phyloP scores from a whole-genome alignment of 1,140 invertebrate genomes.

The Pseudomyrmex flavicornis region DNA sequence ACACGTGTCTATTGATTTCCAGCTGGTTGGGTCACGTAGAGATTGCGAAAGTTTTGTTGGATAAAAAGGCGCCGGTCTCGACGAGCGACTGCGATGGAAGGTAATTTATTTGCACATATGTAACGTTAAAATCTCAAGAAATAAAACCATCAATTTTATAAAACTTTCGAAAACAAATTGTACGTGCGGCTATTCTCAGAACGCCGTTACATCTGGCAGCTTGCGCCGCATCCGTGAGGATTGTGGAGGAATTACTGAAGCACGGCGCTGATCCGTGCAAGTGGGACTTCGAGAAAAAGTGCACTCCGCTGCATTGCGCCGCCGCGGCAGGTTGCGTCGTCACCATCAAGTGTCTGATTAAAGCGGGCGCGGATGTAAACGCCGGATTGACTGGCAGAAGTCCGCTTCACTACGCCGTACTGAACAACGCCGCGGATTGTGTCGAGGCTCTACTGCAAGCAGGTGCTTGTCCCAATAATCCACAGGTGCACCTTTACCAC shows the following conservation, averaged over 20 bases:
- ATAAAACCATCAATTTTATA: neutral
- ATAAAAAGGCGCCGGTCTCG: slow-evolving; percentile 74
- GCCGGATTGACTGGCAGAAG: slow-evolving; percentile 88
- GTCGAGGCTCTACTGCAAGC: slow-evolving; percentile 88
- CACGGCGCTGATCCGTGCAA: slow-evolving; percentile 88
- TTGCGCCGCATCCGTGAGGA: slow-evolving; percentile 87
- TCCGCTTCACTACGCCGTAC: slow-evolving; percentile 91
- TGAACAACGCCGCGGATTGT: slow-evolving; percentile 89
- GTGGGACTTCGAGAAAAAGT: slow-evolving; percentile 88
- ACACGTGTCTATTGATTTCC: slow-evolving; percentile 81
- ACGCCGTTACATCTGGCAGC: slow-evolving; percentile 92
- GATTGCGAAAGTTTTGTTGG: slow-evolving; percentile 76
- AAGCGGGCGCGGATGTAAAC: slow-evolving; percentile 89
- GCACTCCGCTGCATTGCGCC: slow-evolving; percentile 92
- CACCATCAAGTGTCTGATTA: slow-evolving; percentile 87
- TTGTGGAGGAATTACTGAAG: slow-evolving; percentile 88
- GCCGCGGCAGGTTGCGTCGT: slow-evolving; percentile 88
- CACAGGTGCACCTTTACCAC: slow-evolving; percentile 86
- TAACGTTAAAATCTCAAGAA: no score
- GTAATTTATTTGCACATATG: slow-evolving; percentile 59
- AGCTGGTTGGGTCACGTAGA: slow-evolving; percentile 79
- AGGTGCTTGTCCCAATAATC: slow-evolving; percentile 91
- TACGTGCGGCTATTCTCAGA: slow-evolving; percentile 79
- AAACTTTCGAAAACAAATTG: neutral
- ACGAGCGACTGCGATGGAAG: slow-evolving; percentile 81